Evolutionary conservation across 2,888 invertebrate genomes (phyloP).

Genomic region (Pachymerium ferrugineum): DNA sequence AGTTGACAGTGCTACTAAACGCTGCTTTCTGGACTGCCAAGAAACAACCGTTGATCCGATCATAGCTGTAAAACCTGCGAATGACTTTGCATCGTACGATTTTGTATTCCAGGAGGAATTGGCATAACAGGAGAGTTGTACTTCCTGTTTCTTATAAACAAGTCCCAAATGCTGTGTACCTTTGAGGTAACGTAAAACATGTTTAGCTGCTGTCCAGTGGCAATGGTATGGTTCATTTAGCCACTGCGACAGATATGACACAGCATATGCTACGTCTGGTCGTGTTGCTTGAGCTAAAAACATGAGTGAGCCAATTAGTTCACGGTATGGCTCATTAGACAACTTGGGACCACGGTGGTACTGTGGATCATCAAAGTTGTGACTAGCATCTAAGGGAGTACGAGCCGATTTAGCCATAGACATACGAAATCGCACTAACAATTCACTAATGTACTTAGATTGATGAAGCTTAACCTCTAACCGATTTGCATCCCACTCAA

Average conservation of each 20-base stretch:
- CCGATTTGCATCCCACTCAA: too few relatives aligned
- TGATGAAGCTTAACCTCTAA: too few relatives aligned
- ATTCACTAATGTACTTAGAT: not conserved
- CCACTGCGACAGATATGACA: not conserved
- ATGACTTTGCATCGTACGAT: not conserved
- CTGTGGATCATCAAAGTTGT: not conserved
- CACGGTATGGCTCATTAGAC: not conserved
- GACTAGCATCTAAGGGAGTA: not conserved
- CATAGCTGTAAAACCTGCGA: not conserved
- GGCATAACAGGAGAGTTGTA: not conserved
- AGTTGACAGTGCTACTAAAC: not conserved
- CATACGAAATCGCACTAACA: not conserved
- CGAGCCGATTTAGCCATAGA: not conserved
- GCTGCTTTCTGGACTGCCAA: conserved; percentile 16
- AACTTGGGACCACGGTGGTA: not conserved
- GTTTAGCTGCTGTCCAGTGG: not conserved
- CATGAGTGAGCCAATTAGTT: not conserved
- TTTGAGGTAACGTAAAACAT: not conserved
- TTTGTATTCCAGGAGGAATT: not conserved
- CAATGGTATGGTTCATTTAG: not conserved
- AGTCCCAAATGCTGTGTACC: not conserved
- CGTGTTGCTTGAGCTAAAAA: not conserved
- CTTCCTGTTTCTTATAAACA: not conserved
- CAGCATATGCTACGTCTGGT: not conserved
- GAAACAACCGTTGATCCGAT: not conserved